Base-by-base conservation (phyloP, 2,797 vertebrate species). In the Centroberyx gerrardi region DNA sequence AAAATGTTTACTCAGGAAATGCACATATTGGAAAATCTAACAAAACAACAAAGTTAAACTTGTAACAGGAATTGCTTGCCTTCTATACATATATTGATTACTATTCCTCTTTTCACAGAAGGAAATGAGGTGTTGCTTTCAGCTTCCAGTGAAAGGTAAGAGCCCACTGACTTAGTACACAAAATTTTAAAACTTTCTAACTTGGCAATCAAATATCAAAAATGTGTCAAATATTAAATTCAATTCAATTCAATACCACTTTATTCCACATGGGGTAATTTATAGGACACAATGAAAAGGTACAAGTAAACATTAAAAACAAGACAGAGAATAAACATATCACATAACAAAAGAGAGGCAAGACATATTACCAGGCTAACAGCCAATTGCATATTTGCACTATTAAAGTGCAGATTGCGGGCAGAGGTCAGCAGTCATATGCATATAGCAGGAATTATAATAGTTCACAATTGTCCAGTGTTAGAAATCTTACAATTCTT, bases 81-180 rank as follows among this genome's bases (percentile, higher is more conserved):
- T 36, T 54, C 27, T 40, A 14, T 17, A 22, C 72, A 62, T 73
- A 80, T 66, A 38, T 46, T 81, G 5, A 67, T 22, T 29, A 31
- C 8, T 46, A 15, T 80, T 71, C 49, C 15, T 77, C 49, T 78
- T 84, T 85, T 85, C 75, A 63, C 81, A 84, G 81, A 81, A 7
- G 10, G 4, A 40, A 68, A 64, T 27, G 1, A 67, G 18, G 28
- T 63, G 17, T 53, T 29, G 7, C 46, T 42, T 40, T 71, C 63
- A 29, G 3, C 9, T 68, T 13, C 40, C 49, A 40, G n/a, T n/a
- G 48, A 78, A 72, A 88, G 80, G 88, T 90, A 82, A 76, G 80
- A 74, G 15, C 36, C 22, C 8, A 4, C 4, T 36, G 33, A 42
- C 40, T 10, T 12, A 42, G 12, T 10, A 13, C 42, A 15, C 13